These are phyloP conservation scores for Neomorphus geoffroyi DNA, from an alignment of 2,797 vertebrate species.

Conservation along the genomic window DNA sequence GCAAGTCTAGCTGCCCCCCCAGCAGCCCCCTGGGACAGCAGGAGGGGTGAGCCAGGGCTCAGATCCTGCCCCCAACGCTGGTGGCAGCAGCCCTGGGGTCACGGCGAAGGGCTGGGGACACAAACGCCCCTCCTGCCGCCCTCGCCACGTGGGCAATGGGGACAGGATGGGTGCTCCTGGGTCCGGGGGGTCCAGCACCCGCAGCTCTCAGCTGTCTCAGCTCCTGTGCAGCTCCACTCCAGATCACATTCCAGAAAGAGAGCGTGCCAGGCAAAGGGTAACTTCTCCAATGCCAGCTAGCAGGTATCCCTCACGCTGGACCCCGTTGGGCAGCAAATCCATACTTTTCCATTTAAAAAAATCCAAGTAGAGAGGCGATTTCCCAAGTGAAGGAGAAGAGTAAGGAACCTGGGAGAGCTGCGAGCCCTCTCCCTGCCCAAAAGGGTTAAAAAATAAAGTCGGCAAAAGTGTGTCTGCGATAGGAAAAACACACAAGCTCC, in stretches of 20 bases:
- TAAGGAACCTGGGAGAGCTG: rapidly evolving
- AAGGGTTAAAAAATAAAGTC: slow-evolving; percentile 50
- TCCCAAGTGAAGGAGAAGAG: background rate
- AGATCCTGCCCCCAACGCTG: background rate
- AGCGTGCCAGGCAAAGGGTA: rapidly evolving
- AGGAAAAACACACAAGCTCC: slow-evolving; percentile 48
- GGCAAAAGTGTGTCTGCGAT: slow-evolving; percentile 18
- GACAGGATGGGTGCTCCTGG: background rate
- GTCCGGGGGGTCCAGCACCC: background rate
- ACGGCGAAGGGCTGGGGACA: background rate
- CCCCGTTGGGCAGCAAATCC: background rate
- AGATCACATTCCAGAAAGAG: background rate
- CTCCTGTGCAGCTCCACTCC: background rate
- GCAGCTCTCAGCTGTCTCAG: rapidly evolving
- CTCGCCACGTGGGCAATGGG: background rate
- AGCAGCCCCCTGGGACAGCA: background rate
- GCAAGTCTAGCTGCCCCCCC: background rate
- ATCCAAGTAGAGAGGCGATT: background rate
- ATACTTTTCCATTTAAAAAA: background rate
- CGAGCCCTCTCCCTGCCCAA: background rate
- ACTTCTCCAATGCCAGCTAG: rapidly evolving
- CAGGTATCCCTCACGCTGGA: rapidly evolving
- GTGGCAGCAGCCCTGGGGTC: background rate
- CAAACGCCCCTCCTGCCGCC: background rate
- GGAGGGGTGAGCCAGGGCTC: rapidly evolving